Evolutionary conservation across 2,888 invertebrate species (phyloP), one percentile per base, ranked within the genome.

Genomic region (Lycia hirtaria): DNA sequence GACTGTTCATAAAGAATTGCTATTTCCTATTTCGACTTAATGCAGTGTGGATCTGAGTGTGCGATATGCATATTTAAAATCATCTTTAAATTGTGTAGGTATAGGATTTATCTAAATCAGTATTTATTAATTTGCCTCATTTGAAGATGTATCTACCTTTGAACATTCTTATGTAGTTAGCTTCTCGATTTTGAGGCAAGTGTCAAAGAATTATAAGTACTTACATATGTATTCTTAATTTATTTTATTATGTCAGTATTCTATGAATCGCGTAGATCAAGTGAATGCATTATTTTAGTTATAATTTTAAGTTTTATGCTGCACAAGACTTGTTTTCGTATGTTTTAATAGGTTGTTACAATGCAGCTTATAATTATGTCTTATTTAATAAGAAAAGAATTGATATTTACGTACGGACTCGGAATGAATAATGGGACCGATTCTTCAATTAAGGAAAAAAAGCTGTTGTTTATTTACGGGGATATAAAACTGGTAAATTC

Each of bases 221-320:
- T n/a, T n/a, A n/a, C n/a, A 9, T 38, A 22, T 43, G 15, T 59
- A 35, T 63, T 55, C 30, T 54, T 40, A 30, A 38, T 33, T 38
- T 44, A 50, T 38, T 45, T 44, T 24, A 48, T 45, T 26, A 30
- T 49, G 24, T 51, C 57, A 57, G 57, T 57, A 57, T 57, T 57
- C 35, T 47, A 51, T 56, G 50, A 45, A 50, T 50, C 37, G 44
- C 26, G 35, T 26, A 15, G 15, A 35, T 41, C 51, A 56, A 47
- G 19, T 38, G 30, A 33, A 43, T 50, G 28, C 38, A 44, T 44
- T 50, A 44, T 33, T 32, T 32, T 50, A 50, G 17, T 26, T 17
- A n/a, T 35, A 30, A 35, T 40, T 33, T 56, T 50, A 44, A 32
- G 44, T 28, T 55, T 43, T 22, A 26, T 37, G 20, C 22, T 24